Conservation (phyloP, 2,113 vertebrate genomes). For the Pluvialis apricaria region DNA sequence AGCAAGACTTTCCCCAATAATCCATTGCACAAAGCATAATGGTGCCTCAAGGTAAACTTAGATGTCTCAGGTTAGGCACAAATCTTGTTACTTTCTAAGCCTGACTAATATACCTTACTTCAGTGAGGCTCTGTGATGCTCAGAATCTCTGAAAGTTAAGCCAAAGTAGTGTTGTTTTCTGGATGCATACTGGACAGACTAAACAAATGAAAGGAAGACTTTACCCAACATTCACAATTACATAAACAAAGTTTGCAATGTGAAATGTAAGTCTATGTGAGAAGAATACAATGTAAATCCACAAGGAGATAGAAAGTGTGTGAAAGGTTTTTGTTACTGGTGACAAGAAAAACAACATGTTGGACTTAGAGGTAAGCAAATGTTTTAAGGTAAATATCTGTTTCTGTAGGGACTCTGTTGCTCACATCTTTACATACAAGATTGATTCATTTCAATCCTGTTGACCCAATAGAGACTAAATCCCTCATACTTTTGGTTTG, state of each 20-base stretch:
- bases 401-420: background rate
- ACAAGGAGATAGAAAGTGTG: fast-evolving
- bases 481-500: background rate
- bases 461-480: background rate
- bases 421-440: background rate
- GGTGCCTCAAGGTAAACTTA: background rate
- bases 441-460: background rate
- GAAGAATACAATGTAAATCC: background rate
- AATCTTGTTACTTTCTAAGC: background rate
- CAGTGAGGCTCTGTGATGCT: background rate
- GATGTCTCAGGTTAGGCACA: background rate
- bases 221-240: background rate
- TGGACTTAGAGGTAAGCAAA: background rate
- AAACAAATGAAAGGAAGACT: background rate
- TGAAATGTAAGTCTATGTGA: background rate
- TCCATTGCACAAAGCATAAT: background rate
- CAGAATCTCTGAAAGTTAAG: background rate
- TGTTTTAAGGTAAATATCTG: background rate
- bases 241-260: background rate
- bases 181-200: background rate
- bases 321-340: background rate
- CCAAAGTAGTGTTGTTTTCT: background rate
- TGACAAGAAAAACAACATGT: background rate
- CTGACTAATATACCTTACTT: background rate
- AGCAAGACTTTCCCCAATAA: background rate